Evolutionary conservation across 2,113 vertebrate species (phyloP).

Genomic region (Equus przewalskii): DNA sequence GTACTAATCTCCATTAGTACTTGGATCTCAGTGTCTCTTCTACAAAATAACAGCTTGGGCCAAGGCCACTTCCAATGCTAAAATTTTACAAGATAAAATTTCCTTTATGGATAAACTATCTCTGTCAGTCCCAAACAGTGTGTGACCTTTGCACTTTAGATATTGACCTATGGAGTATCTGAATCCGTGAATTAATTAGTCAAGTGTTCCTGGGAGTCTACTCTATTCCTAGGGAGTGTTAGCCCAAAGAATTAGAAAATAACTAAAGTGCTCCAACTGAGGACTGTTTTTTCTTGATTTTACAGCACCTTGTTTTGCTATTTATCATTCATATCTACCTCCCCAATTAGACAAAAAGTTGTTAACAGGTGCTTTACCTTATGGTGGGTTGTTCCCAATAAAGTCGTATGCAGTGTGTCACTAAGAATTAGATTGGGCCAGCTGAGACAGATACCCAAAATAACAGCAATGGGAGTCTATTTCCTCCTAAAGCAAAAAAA

Average conservation of each 20-base stretch:
- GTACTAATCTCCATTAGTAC: not conserved
- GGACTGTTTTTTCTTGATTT: not conserved
- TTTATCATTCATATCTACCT: not conserved
- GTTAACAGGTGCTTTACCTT: not conserved
- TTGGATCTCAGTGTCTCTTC: not conserved
- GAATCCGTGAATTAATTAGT: not conserved
- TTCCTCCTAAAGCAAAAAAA: not conserved
- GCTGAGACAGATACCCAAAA: not conserved
- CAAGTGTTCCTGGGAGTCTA: not conserved
- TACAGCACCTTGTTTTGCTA: not conserved
- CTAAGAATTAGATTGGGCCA: conserved; percentile 7
- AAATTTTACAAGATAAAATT: not conserved
- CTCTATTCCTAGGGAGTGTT: not conserved
- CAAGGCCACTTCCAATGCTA: not conserved
- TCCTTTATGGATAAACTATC: not conserved
- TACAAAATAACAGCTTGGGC: not conserved
- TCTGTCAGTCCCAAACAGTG: not conserved
- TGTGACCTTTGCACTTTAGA: not conserved
- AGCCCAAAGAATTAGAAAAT: not conserved
- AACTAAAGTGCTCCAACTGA: not conserved
- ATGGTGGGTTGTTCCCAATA: not conserved
- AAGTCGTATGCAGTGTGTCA: not conserved
- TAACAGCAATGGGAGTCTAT: not conserved
- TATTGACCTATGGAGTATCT: not conserved
- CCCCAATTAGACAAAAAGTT: not conserved